phyloP scores from a whole-genome alignment of 1,140 invertebrate genomes.

The Drosophila virilis region DNA sequence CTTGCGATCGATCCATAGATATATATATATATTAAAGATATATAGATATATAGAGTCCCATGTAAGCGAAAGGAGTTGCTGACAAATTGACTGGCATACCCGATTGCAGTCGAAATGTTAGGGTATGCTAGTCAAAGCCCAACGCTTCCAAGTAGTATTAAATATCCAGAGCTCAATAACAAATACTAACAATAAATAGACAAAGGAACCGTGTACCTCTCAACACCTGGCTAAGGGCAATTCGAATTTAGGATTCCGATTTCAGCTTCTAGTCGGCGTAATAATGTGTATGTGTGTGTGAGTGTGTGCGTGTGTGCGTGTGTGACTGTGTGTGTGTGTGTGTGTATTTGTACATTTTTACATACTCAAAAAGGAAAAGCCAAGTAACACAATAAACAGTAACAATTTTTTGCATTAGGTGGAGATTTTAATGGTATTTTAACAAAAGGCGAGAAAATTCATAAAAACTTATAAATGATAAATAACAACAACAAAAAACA shows the following conservation, averaged over 20 bases:
- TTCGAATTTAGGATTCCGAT: constrained; percentile 44
- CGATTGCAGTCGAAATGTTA: too few relatives aligned
- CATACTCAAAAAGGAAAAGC: constrained; percentile 14
- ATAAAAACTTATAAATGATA: neutral
- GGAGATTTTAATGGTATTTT: neutral
- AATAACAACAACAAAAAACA: neutral
- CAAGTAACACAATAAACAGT: neutral
- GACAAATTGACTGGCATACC: too few relatives aligned
- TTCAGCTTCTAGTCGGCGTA: constrained; percentile 42
- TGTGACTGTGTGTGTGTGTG: constrained; percentile 11
- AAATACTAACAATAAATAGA: constrained; percentile 24
- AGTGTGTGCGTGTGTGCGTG: constrained; percentile 6
- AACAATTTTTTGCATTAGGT: constrained; percentile 20
- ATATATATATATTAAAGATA: too few relatives aligned
- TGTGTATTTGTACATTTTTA: constrained; percentile 57
- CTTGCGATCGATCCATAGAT: too few relatives aligned
- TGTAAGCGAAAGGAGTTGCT: too few relatives aligned
- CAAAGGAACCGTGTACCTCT: constrained; percentile 72
- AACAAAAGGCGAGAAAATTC: too few relatives aligned
- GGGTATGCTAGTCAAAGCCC: neutral
- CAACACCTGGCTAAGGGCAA: constrained; percentile 36
- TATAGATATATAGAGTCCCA: too few relatives aligned
- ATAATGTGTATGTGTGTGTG: constrained; percentile 4
- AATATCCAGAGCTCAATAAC: constrained; percentile 12
- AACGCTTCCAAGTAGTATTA: neutral